Conservation (phyloP, 2,888 invertebrate genomes). For the Ptychoptera contaminata region DNA sequence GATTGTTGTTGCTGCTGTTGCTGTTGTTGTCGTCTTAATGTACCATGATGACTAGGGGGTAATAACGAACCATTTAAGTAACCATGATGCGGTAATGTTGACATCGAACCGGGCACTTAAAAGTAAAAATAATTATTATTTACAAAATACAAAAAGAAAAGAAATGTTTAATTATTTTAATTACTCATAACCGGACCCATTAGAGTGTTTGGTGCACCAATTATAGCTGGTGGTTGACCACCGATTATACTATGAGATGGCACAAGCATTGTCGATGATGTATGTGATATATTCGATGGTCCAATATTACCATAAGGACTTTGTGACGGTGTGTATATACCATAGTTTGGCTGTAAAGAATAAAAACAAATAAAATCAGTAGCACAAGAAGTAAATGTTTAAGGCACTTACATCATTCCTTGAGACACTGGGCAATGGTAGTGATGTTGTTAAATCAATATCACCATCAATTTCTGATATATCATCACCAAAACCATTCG, state of each 20-base stretch:
- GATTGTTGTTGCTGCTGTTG: conserved; percentile 12
- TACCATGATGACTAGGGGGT: conserved; percentile 23
- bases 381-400: not conserved
- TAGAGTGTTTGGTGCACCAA: conserved; percentile 5
- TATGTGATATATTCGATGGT: conserved; percentile 14
- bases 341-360: conserved; percentile 18
- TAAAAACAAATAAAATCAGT: conserved; percentile 1
- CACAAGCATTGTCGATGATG: conserved; percentile 25
- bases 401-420: conserved; percentile 24
- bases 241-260: conserved; percentile 17
- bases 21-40: conserved; percentile 21
- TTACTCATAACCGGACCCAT: conserved; percentile 2
- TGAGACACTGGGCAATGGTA: conserved; percentile 34
- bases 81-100: not conserved
- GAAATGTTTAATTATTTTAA: not conserved
- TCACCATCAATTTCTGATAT: conserved; percentile 70
- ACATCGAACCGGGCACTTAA: not conserved
- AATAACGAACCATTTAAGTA: conserved; percentile 25
- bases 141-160: not conserved
- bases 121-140: not conserved
- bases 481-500: conserved; percentile 67
- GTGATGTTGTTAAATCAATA: conserved; percentile 47
- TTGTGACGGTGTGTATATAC: conserved; percentile 27
- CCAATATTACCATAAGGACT: conserved; percentile 23
- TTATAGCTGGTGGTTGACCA: conserved; percentile 10